These are phyloP conservation scores for Drosophila cardini DNA, from an alignment of 1,140 invertebrate species.

Conservation along the genomic window DNA sequence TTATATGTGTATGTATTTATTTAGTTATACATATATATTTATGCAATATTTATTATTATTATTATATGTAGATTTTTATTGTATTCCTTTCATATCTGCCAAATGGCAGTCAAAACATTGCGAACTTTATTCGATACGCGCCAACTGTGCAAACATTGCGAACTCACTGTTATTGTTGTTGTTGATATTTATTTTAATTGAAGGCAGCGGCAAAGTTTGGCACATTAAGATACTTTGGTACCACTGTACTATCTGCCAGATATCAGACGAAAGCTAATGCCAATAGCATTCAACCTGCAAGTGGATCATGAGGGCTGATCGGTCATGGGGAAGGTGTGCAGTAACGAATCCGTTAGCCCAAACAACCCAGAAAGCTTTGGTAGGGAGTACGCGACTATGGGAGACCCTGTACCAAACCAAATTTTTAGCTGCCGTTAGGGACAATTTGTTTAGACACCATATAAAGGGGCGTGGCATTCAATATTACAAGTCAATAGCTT, in stretches of 20 bases:
- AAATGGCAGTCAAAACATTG: conserved; percentile 53
- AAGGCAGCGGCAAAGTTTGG: neutral
- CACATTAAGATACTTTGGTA: neutral
- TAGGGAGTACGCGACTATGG: too few species aligned
- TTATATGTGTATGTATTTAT: conserved; percentile 26
- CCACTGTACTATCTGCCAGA: neutral
- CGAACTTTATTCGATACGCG: conserved; percentile 47
- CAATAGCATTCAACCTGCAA: neutral
- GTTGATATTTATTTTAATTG: neutral
- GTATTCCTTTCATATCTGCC: conserved; percentile 29
- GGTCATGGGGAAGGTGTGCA: neutral
- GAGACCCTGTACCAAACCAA: too few species aligned
- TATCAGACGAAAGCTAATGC: neutral
- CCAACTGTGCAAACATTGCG: conserved; percentile 77
- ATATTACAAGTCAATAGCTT: too few species aligned
- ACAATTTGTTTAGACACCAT: too few species aligned
- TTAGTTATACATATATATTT: conserved; percentile 42
- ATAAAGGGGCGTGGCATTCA: too few species aligned
- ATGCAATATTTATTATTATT: conserved; percentile 76
- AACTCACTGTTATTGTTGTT: neutral
- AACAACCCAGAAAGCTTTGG: neutral
- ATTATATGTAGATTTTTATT: conserved; percentile 35
- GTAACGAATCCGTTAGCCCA: neutral
- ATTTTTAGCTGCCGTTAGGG: too few species aligned
- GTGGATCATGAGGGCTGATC: neutral